Base-by-base conservation (phyloP, 2,888 invertebrate species). In the Mesoligia furuncula region DNA sequence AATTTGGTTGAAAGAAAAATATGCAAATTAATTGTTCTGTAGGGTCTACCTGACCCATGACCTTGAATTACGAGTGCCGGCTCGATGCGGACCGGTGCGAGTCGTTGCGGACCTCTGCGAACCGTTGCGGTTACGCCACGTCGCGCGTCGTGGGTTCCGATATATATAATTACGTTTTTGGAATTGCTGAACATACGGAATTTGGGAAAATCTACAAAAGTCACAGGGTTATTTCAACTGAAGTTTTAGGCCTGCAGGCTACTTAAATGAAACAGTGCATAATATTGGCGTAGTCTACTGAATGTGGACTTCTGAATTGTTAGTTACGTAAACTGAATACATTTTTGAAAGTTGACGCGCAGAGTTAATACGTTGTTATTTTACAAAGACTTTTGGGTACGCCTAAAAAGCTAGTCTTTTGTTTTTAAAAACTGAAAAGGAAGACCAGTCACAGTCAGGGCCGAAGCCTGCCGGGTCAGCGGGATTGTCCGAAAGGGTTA, bases 21-120 rank as follows among this genome's bases (percentile, higher is more conserved):
- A 89, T 89, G 85, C 81, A 87, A 89, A 90, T 90, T 84, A 89
- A 88, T 85, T 81, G 83, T 80, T 80, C 54, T 75, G 75, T 48
- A 20, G 74, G 81, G 81, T 75, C 79, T 71, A 81, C 78, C 80
- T 90, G 84, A 85, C 79, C 88, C 72, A 13, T 64, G 39, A 36
- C 68, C 79, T 75, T 80, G 80, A 84, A 80, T 83, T 72, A 83
- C 79, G 75, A 66, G 77, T 65, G 74, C 75, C 39, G 42, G 59
- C 39, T 59, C 65, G 74, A 15, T 67, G 27, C 39, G 61, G 65
- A 51, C 24, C 62, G 42, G 3, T 70, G 48, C 66, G 84, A 78
- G 66, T 15, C 69, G 70, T 15, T 59, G 27, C 64, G 85, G 54
- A 45, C 36, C 59, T 54, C n/a, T 65, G 3, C 61, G 51, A 70